Evolutionary conservation across 2,113 vertebrate genomes (phyloP), one percentile per base, ranked within the genome.

Genomic region (Melospiza georgiana): DNA sequence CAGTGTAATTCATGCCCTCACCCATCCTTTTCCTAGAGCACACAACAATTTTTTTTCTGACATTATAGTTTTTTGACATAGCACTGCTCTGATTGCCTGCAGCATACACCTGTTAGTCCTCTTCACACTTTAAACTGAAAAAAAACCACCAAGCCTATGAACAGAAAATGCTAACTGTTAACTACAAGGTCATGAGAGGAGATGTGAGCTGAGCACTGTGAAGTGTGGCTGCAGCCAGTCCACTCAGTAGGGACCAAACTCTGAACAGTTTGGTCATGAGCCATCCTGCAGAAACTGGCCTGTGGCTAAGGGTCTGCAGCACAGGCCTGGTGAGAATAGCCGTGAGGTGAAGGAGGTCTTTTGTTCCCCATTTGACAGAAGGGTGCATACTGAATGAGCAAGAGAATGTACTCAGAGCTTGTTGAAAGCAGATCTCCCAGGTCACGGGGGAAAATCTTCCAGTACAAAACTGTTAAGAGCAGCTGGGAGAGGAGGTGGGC

Each of bases 331-430:
- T 61, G 46, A 88, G n/a, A 51, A 55, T 27, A n/a, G 41, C 69
- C 18, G 6, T 31, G 43, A 63, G 25, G 13, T 41, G 31, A 69
- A 89, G 43, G 21, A 79, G 6, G 22, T 77, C 44, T 80, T 54
- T 71, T 59, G 33, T 51, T 94, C 33, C 23, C 10, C 33, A 1
- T 87, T 86, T 87, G 59, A 81, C 43, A 81, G 76, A 81, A 71
- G 9, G 4, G 35, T 76, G 18, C 37, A 54, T 25, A 25, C 67
- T 54, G 59, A 88, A 43, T 49, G 11, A 77, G 35, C 22, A 31
- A 57, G 71, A 73, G 25, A 79, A 65, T 14, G 5, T 66, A 28
- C 37, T 63, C 2, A 0, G 51, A 46, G n/a, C 0, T 0, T 62
- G 31, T 49, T 55, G 27, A 85, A 92, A 61, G 18, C 67, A 65